These are phyloP conservation scores for Clinocottus analis DNA, from an alignment of 2,113 vertebrate species.

Conservation along the genomic window DNA sequence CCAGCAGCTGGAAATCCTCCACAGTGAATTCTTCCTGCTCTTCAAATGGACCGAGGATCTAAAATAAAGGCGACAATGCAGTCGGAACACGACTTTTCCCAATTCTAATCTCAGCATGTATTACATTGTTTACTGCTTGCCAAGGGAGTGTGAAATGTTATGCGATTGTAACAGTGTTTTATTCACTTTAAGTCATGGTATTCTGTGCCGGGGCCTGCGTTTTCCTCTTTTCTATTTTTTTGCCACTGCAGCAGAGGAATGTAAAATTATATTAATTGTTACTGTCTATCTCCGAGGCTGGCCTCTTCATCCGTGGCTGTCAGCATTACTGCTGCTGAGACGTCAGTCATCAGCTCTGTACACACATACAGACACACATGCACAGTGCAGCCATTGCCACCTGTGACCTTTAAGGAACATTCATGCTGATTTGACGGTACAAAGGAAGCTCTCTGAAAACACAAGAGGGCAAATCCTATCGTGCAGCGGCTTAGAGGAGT, in stretches of 20 bases:
- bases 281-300: conserved; percentile 59
- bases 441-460: conserved; percentile 44
- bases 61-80: conserved; percentile 52
- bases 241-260: conserved; percentile 48
- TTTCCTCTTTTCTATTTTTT: conserved; percentile 49
- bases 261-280: conserved; percentile 76
- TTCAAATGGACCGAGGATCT: conserved; percentile 89
- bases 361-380: conserved; percentile 21
- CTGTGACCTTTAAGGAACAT: conserved; percentile 71
- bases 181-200: conserved; percentile 48
- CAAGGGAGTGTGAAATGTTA: conserved; percentile 56
- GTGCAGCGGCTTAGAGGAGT: conserved; percentile 37
- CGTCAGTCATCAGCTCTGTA: conserved; percentile 66
- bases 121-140: conserved; percentile 49
- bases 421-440: conserved; percentile 61
- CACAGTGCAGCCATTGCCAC: conserved; percentile 44
- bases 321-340: conserved; percentile 64
- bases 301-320: conserved; percentile 63
- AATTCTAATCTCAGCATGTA: conserved; percentile 50
- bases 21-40: conserved; percentile 85
- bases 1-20: conserved; percentile 94
- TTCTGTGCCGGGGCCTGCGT: conserved; percentile 23
- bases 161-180: conserved; percentile 55
- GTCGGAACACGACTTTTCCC: conserved; percentile 43
- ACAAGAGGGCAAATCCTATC: conserved; percentile 37